Percentiles rank a stretch among this genome's conserved stretches.
Evolutionary conservation across 2,113 vertebrate genomes (phyloP).

Genomic region (Excalfactoria chinensis): DNA sequence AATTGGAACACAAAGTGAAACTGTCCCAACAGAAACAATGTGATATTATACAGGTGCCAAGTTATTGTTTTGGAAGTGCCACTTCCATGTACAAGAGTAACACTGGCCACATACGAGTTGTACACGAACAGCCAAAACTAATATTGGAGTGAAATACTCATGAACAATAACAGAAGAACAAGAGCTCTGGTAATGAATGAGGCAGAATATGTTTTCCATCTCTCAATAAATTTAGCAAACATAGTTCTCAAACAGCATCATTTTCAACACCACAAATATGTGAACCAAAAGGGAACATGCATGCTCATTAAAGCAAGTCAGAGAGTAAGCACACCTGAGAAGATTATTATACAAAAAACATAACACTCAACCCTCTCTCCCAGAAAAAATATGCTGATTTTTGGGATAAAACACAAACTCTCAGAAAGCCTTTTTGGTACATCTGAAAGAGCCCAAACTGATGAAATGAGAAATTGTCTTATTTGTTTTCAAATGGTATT

Average conservation of each 20-base stretch:
- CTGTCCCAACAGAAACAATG: slow-evolving; percentile 18
- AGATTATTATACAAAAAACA: neutral
- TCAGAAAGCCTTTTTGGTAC: neutral
- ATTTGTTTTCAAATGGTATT: neutral
- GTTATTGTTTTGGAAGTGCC: slow-evolving; percentile 2
- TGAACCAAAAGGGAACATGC: neutral
- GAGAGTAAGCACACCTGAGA: slow-evolving; percentile 6
- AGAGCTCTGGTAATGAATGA: slow-evolving; percentile 17
- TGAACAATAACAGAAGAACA: slow-evolving; percentile 15
- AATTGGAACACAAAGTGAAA: slow-evolving; percentile 26
- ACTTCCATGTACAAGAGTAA: slow-evolving; percentile 23
- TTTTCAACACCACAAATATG: neutral
- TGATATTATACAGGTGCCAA: slow-evolving; percentile 15
- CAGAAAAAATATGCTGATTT: neutral
- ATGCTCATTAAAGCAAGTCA: neutral
- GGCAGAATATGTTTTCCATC: neutral
- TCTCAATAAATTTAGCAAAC: neutral
- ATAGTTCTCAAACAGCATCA: neutral
- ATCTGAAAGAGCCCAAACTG: neutral
- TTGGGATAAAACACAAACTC: neutral
- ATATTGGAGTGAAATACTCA: slow-evolving; percentile 23
- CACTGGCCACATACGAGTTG: neutral
- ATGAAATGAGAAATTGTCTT: neutral
- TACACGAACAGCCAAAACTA: slow-evolving; percentile 37
- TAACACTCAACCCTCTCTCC: neutral